Conservation (phyloP, 2,888 invertebrate species). For the Ganaspis brasiliensis region DNA sequence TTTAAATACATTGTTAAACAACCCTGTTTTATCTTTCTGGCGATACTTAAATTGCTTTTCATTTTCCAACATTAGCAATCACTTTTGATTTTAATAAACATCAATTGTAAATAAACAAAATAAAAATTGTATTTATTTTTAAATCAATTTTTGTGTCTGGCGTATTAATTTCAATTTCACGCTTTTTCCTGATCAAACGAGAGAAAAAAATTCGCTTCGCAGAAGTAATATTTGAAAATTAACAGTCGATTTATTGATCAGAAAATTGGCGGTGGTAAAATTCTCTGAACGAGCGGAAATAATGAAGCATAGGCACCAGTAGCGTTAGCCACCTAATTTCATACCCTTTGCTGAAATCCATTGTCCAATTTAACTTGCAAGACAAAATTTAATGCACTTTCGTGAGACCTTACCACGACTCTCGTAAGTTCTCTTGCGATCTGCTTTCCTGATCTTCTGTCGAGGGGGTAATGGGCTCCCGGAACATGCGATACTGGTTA, state of each 20-base stretch:
- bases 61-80: no score
- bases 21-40: no score
- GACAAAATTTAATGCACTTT: conserved; percentile 43
- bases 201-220: background rate
- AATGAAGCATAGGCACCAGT: conserved; percentile 20
- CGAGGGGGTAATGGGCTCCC: conserved; percentile 23
- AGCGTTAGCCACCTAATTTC: conserved; percentile 17
- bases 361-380: conserved; percentile 55
- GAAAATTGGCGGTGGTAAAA: conserved; percentile 13
- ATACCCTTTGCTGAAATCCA: conserved; percentile 41
- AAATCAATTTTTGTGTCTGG: background rate
- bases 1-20: no score
- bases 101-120: no score
- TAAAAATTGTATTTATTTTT: no score
- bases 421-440: conserved; percentile 39
- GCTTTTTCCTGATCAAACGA: background rate
- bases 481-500: conserved; percentile 38
- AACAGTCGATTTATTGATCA: conserved; percentile 17
- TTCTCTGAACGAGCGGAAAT: conserved; percentile 21
- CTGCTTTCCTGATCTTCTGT: conserved; percentile 35
- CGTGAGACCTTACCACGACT: conserved; percentile 43
- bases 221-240: background rate
- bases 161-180: background rate
- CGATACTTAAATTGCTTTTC: no score
- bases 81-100: no score